These are phyloP conservation scores for Takifugu bimaculatus DNA, from an alignment of 2,113 vertebrate genomes.

Conservation along the genomic window DNA sequence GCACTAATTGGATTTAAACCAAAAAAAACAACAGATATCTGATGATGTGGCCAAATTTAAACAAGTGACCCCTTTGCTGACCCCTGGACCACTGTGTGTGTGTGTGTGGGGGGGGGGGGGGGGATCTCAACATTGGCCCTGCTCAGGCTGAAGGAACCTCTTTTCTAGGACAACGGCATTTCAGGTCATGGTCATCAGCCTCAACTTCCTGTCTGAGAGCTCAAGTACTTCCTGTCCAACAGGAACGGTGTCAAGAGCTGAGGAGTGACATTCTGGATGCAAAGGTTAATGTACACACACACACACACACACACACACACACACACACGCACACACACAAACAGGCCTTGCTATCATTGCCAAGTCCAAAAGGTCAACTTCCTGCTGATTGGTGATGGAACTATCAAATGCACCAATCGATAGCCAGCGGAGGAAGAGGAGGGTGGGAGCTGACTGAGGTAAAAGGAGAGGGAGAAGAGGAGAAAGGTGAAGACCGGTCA, in stretches of 20 bases:
- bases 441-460: conserved; percentile 16
- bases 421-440: conserved; percentile 81
- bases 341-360: conserved; percentile 88
- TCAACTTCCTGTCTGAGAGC: conserved; percentile 37
- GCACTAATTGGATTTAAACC: too few relatives aligned
- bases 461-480: conserved; percentile 1
- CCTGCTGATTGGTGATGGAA: conserved; percentile 98
- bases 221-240: conserved; percentile 41
- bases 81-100: too few relatives aligned
- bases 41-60: too few relatives aligned
- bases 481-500: conserved; percentile 32
- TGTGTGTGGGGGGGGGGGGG: too few relatives aligned
- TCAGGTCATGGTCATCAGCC: not conserved
- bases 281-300: conserved; percentile 54
- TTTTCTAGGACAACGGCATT: too few relatives aligned
- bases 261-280: conserved; percentile 85
- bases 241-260: conserved; percentile 88
- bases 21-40: too few relatives aligned
- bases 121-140: too few relatives aligned
- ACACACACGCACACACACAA: conserved; percentile 22
- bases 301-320: conserved; percentile 22
- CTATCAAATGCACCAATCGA: conserved; percentile 99
- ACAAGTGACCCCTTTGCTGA: too few relatives aligned
- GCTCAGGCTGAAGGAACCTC: too few relatives aligned
- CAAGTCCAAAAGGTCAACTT: conserved; percentile 97